These are phyloP conservation scores for Cyanistes caeruleus DNA, from an alignment of 2,113 vertebrate genomes.

Conservation along the genomic window DNA sequence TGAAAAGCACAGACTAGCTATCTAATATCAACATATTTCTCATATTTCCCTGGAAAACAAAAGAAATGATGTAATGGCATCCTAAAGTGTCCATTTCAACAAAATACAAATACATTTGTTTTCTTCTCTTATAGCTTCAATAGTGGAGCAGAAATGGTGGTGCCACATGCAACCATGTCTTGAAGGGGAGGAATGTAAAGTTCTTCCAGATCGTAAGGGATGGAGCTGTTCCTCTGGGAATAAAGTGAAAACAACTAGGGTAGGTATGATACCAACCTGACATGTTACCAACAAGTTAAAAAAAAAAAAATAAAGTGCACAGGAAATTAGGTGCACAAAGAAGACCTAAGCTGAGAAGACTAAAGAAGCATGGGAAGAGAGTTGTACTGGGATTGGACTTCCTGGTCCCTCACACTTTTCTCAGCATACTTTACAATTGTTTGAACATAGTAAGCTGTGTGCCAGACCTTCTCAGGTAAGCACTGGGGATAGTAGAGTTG, in stretches of 20 bases:
- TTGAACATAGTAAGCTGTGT: conserved; percentile 14
- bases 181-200: conserved; percentile 97
- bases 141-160: conserved; percentile 99
- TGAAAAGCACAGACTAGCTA: neutral
- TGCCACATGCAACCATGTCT: conserved; percentile 98
- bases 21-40: neutral
- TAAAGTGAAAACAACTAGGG: conserved; percentile 99
- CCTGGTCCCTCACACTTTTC: neutral
- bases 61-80: neutral
- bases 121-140: conserved; percentile 82
- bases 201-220: conserved; percentile 95
- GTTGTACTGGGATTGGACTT: neutral
- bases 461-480: conserved; percentile 48
- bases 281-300: neutral
- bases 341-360: neutral
- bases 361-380: neutral
- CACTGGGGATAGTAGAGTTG: neutral
- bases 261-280: conserved; percentile 69
- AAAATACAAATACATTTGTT: neutral
- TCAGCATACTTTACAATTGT: neutral
- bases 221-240: conserved; percentile 98
- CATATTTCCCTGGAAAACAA: neutral
- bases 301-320: neutral
- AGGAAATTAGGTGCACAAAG: neutral
- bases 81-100: neutral